Conservation (phyloP, 1,140 invertebrate species). For the Mizuhopecten yessoensis region DNA sequence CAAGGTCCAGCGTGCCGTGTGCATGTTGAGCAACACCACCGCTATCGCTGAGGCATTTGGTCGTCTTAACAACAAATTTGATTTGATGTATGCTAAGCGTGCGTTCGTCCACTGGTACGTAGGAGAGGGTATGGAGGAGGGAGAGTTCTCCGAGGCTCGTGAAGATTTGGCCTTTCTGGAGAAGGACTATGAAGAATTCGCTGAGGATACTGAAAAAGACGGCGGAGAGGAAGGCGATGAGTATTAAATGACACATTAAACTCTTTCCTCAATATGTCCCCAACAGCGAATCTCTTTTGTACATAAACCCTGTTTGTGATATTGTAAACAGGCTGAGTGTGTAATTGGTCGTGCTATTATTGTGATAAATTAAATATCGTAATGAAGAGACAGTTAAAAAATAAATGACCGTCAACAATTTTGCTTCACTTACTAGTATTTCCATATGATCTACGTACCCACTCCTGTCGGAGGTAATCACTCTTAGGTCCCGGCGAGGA, state of each 20-base stretch:
- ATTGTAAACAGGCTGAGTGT: too few relatives aligned
- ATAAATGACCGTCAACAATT: too few relatives aligned
- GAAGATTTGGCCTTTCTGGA: conserved; percentile 90
- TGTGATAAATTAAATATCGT: too few relatives aligned
- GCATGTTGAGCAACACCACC: conserved; percentile 91
- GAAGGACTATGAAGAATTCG: conserved; percentile 93
- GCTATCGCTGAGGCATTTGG: conserved; percentile 90
- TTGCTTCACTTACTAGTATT: too few relatives aligned
- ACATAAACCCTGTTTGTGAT: too few relatives aligned
- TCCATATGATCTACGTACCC: too few relatives aligned
- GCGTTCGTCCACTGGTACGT: conserved; percentile 87
- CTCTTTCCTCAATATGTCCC: too few relatives aligned
- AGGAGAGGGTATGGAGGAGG: conserved; percentile 89
- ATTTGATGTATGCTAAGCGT: conserved; percentile 86
- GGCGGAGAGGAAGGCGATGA: conserved; percentile 86
- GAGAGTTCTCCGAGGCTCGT: conserved; percentile 87
- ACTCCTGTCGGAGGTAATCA: too few relatives aligned
- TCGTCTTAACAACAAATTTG: conserved; percentile 86
- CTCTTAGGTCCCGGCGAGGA: too few relatives aligned
- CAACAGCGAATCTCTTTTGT: too few relatives aligned
- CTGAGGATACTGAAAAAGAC: conserved; percentile 87
- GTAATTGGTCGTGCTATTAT: too few relatives aligned
- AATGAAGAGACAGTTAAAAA: too few relatives aligned
- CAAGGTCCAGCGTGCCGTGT: conserved; percentile 86
- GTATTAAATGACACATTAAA: conserved; percentile 85